Percentiles rank a stretch among this genome's conserved stretches.
Evolutionary conservation across 2,797 vertebrate species (phyloP).

Genomic region (Sandelia bainsii): DNA sequence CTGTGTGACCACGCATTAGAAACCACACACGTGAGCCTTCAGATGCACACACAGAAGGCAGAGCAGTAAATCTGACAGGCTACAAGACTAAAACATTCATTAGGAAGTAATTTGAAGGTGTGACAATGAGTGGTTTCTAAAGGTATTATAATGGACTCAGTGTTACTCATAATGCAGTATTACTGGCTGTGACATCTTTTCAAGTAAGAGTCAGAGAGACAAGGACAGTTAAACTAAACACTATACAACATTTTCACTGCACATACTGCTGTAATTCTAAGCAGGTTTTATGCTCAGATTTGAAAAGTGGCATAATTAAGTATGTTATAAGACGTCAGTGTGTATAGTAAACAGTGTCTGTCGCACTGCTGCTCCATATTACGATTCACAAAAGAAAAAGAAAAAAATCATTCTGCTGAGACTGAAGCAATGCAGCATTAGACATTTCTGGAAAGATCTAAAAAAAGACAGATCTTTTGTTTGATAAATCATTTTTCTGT

Average conservation of each 20-base stretch:
- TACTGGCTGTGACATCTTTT: not conserved
- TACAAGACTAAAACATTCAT: constrained; percentile 11
- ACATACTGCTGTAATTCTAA: not conserved
- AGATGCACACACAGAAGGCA: constrained; percentile 24
- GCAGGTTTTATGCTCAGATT: not conserved
- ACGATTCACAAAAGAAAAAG: not conserved
- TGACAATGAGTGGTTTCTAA: constrained; percentile 25
- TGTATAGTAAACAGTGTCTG: not conserved
- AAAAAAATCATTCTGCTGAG: no score
- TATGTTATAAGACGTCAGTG: not conserved
- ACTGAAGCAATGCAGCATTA: no score
- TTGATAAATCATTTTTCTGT: no score
- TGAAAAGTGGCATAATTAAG: not conserved
- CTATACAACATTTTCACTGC: not conserved
- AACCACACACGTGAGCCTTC: constrained; percentile 43
- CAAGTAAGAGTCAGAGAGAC: not conserved
- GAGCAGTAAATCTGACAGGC: constrained; percentile 2
- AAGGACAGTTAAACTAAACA: not conserved
- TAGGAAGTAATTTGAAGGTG: constrained; percentile 17
- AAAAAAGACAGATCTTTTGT: no score
- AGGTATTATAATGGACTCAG: constrained; percentile 26
- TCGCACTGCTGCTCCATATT: not conserved
- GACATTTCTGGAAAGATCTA: no score
- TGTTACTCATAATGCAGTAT: constrained; percentile 8
- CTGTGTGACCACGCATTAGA: constrained; percentile 40